Percentiles rank a stretch among this genome's conserved stretches.
phyloP scores from a whole-genome alignment of 2,113 vertebrate species.

The Pangasianodon hypophthalmus region DNA sequence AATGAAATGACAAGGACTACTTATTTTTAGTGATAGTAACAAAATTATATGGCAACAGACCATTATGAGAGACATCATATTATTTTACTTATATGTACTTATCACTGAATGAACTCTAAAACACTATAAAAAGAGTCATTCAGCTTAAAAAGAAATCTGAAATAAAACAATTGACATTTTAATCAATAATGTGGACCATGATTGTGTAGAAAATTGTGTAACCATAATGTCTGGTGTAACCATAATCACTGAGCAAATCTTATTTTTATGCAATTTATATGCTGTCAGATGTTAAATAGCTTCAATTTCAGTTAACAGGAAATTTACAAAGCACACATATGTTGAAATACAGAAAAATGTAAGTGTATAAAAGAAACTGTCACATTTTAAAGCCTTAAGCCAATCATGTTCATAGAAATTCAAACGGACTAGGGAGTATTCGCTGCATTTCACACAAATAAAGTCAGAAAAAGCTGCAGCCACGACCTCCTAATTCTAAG shows the following conservation, averaged over 20 bases:
- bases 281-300: background rate
- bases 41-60: slow-evolving; percentile 1
- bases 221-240: background rate
- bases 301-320: background rate
- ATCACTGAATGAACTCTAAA: background rate
- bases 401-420: background rate
- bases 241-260: background rate
- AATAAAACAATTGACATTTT: slow-evolving; percentile 10
- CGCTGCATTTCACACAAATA: background rate
- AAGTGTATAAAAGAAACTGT: background rate
- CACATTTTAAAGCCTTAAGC: background rate
- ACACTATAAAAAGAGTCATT: slow-evolving; percentile 13
- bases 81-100: background rate
- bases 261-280: slow-evolving; percentile 2
- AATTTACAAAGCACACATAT: background rate
- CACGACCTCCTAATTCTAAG: background rate
- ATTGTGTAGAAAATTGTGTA: background rate
- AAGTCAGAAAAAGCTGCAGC: background rate
- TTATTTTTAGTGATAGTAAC: slow-evolving; percentile 13
- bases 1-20: slow-evolving; percentile 14
- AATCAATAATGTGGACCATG: slow-evolving; percentile 6
- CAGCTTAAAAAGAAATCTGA: background rate
- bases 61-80: background rate
- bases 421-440: background rate
- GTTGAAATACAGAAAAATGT: background rate